These are phyloP conservation scores for Heliothis virescens DNA, from an alignment of 1,140 invertebrate genomes.

Conservation along the genomic window DNA sequence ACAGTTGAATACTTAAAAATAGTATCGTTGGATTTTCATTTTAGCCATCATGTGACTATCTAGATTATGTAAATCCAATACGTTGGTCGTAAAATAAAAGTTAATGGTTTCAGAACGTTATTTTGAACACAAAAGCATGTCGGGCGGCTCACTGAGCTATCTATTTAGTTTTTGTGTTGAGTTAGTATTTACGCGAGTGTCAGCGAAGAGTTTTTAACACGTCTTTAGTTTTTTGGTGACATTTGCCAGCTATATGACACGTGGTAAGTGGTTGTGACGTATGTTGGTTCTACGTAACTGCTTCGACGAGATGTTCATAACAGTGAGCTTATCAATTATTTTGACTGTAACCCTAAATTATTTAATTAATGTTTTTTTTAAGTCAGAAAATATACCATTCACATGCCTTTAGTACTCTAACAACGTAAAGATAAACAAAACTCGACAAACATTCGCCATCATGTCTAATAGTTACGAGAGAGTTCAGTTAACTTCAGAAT, in stretches of 20 bases:
- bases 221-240: not conserved
- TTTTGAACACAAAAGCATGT: slow-evolving; percentile 29
- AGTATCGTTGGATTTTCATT: slow-evolving; percentile 29
- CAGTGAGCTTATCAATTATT: no score
- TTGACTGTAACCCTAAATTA: no score
- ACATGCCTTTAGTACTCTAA: not conserved
- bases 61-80: slow-evolving; percentile 35
- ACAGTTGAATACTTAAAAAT: not conserved
- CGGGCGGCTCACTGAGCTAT: slow-evolving; percentile 9
- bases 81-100: slow-evolving; percentile 23
- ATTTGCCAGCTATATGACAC: slow-evolving; percentile 16
- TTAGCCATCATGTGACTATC: slow-evolving; percentile 23
- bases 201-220: slow-evolving; percentile 7
- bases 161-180: slow-evolving; percentile 30
- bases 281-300: not conserved
- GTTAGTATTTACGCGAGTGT: slow-evolving; percentile 10
- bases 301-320: no score
- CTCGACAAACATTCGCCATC: not conserved
- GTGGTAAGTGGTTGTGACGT: slow-evolving; percentile 1
- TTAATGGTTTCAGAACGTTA: slow-evolving; percentile 39
- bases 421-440: no score
- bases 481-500: slow-evolving; percentile 19
- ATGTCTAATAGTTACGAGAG: slow-evolving; percentile 9
- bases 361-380: no score
- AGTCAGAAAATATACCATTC: not conserved